phyloP scores from a whole-genome alignment of 2,888 invertebrate genomes.

The Apodemia duryi region DNA sequence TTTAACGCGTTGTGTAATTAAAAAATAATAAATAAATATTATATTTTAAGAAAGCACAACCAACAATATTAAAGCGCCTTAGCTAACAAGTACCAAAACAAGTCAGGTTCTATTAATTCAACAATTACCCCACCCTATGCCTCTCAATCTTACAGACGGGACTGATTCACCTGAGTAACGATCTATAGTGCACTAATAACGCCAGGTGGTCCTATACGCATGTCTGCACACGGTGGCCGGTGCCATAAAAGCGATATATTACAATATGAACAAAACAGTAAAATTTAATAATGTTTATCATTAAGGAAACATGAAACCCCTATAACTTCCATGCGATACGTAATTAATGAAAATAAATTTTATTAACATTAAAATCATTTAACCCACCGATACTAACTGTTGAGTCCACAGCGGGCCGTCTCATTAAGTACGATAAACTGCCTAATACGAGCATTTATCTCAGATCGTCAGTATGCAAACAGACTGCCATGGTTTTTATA shows the following conservation, averaged over 20 bases:
- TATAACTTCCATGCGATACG: not conserved
- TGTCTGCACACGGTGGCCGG: not conserved
- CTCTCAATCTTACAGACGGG: not conserved
- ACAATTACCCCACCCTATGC: too few species aligned
- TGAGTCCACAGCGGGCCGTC: not conserved
- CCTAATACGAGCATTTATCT: conserved; percentile 4
- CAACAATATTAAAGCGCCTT: too few species aligned
- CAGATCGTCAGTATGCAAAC: not conserved
- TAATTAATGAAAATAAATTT: conserved; percentile 14
- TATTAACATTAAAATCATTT: conserved; percentile 7
- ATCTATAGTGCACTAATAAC: not conserved
- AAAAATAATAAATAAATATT: too few species aligned
- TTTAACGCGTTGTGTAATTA: too few species aligned
- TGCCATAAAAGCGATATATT: not conserved
- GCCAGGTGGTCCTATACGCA: not conserved
- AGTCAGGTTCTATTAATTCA: too few species aligned
- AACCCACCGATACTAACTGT: not conserved
- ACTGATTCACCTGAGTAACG: not conserved
- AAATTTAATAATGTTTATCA: conserved; percentile 4
- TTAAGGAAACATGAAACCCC: not conserved
- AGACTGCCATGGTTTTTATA: not conserved
- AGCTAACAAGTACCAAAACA: too few species aligned
- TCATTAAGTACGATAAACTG: conserved; percentile 1
- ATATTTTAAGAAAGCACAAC: too few species aligned
- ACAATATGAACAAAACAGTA: conserved; percentile 10